Evolutionary conservation across 2,113 vertebrate genomes (phyloP).

Genomic region (Choloepus hoffmanni): DNA sequence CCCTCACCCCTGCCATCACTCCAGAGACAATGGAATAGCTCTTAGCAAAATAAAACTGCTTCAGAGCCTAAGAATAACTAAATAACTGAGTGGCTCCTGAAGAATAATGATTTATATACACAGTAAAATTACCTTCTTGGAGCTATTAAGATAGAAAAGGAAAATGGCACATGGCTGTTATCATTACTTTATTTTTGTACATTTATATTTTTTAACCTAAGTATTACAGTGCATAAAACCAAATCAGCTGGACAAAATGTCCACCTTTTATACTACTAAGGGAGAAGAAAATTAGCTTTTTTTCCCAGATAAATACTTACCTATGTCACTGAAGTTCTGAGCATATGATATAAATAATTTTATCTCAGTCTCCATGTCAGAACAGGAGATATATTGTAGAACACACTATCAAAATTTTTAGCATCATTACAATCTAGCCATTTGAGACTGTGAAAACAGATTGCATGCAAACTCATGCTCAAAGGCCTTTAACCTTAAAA

Average conservation of each 20-base stretch:
- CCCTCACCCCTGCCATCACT: conserved; percentile 39
- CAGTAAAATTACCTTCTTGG: conserved; percentile 72
- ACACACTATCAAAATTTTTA: not conserved
- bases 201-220: conserved; percentile 69
- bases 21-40: conserved; percentile 50
- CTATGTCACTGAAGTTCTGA: not conserved
- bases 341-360: not conserved
- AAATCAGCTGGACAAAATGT: conserved; percentile 54
- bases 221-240: conserved; percentile 57
- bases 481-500: not conserved
- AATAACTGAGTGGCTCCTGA: not conserved
- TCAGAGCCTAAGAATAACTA: conserved; percentile 30
- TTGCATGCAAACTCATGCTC: not conserved
- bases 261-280: not conserved
- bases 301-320: not conserved
- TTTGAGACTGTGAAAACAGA: not conserved
- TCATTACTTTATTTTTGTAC: conserved; percentile 70
- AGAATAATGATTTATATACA: conserved; percentile 69
- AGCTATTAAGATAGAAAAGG: conserved; percentile 76
- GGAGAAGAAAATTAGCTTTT: not conserved
- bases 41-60: conserved; percentile 77
- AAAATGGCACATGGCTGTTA: conserved; percentile 68
- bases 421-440: not conserved
- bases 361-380: not conserved
- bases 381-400: not conserved